A percentile compares a stretch with the other conserved stretches of the same genome.
These are phyloP conservation scores for Eupithecia vulgata DNA, from an alignment of 2,888 invertebrate genomes.

Conservation along the genomic window DNA sequence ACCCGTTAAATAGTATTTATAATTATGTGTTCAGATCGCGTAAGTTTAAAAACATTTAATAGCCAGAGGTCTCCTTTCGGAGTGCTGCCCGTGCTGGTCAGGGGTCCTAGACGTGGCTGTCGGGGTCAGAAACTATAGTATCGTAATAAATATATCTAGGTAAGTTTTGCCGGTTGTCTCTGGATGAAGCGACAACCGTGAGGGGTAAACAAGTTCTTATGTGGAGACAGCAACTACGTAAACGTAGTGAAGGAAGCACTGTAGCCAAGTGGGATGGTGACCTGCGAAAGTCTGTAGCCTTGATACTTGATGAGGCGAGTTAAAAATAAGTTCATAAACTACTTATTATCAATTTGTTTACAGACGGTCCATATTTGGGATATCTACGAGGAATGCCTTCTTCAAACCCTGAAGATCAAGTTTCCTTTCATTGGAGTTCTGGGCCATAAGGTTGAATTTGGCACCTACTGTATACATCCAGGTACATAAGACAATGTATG, in stretches of 20 bases:
- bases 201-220: too few relatives aligned
- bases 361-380: slow-evolving; percentile 86
- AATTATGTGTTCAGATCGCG: too few relatives aligned
- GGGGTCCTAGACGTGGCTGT: slow-evolving; percentile 74
- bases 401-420: slow-evolving; percentile 82
- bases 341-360: background rate
- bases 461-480: slow-evolving; percentile 80
- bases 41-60: too few relatives aligned
- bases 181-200: too few relatives aligned
- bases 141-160: too few relatives aligned
- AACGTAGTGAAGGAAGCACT: background rate
- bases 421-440: slow-evolving; percentile 83
- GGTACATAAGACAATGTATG: slow-evolving; percentile 52
- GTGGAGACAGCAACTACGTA: background rate
- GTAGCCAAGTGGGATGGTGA: too few relatives aligned
- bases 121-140: too few relatives aligned
- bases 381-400: slow-evolving; percentile 81
- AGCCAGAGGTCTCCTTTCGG: slow-evolving; percentile 57
- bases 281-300: too few relatives aligned
- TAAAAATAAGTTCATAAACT: background rate
- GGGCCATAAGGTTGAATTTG: slow-evolving; percentile 85
- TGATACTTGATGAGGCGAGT: background rate
- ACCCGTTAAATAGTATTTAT: too few relatives aligned
- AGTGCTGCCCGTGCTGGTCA: slow-evolving; percentile 40
- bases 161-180: too few relatives aligned